phyloP scores from a whole-genome alignment of 2,113 vertebrate genomes.

The Pteropus alecto region DNA sequence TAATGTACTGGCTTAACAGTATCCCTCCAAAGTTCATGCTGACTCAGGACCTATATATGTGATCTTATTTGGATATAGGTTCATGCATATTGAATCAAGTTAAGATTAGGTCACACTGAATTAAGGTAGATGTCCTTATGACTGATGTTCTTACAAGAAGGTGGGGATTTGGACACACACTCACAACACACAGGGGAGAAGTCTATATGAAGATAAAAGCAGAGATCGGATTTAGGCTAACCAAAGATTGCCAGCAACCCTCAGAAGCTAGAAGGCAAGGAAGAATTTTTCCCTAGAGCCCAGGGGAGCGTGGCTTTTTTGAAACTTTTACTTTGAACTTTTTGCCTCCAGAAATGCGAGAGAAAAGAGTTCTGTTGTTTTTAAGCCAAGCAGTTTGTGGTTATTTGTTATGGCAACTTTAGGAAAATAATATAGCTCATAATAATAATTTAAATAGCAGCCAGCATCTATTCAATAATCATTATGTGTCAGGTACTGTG shows the following conservation, averaged over 20 bases:
- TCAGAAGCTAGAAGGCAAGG: neutral
- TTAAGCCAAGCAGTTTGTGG: neutral
- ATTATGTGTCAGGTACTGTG: neutral
- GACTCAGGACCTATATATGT: neutral
- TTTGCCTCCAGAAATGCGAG: neutral
- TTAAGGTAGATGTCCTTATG: neutral
- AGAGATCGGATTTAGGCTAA: neutral
- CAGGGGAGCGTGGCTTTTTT: rapidly evolving
- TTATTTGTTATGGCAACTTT: neutral
- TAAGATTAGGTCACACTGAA: neutral
- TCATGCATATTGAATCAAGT: neutral
- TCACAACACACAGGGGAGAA: neutral
- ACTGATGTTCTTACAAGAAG: neutral
- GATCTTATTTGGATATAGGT: neutral
- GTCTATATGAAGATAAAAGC: neutral
- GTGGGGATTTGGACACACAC: neutral
- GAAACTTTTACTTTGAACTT: neutral
- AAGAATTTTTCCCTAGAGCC: neutral
- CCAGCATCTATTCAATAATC: neutral
- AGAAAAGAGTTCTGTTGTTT: neutral
- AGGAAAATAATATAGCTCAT: neutral
- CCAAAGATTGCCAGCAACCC: neutral
- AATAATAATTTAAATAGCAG: neutral
- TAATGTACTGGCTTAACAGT: neutral
- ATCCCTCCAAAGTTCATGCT: neutral